Conservation (phyloP, 2,888 invertebrate genomes). For the Gryllus longicercus region DNA sequence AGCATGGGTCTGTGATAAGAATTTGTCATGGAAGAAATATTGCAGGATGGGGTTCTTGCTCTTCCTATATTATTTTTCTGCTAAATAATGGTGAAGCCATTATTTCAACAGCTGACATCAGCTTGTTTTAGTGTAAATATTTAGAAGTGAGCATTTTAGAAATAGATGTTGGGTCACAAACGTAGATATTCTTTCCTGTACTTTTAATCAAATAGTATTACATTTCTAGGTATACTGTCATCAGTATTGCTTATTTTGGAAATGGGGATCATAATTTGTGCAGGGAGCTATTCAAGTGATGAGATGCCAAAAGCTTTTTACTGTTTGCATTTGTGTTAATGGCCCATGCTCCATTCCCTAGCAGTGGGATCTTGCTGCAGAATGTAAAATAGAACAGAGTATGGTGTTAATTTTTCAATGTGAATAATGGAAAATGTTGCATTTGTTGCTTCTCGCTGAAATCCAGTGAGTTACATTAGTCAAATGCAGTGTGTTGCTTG, state of each 20-base stretch:
- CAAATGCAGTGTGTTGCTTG: not conserved
- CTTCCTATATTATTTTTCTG: not conserved
- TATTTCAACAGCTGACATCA: not conserved
- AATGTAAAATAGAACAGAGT: not conserved
- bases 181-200: too few relatives aligned
- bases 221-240: too few relatives aligned
- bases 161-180: too few relatives aligned
- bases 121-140: too few relatives aligned
- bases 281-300: too few relatives aligned
- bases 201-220: too few relatives aligned
- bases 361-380: not conserved
- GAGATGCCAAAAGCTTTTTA: too few relatives aligned
- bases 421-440: constrained; percentile 6
- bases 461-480: not conserved
- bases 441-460: constrained; percentile 6
- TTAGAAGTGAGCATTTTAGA: too few relatives aligned
- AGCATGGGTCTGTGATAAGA: not conserved
- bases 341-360: not conserved
- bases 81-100: not conserved
- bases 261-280: too few relatives aligned
- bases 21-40: not conserved
- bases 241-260: too few relatives aligned
- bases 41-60: not conserved
- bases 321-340: too few relatives aligned
- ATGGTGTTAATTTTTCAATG: not conserved